Percentiles rank a stretch among this genome's conserved stretches.
Conservation (phyloP, 2,113 vertebrate genomes). For the Gallinago jamesoni region DNA sequence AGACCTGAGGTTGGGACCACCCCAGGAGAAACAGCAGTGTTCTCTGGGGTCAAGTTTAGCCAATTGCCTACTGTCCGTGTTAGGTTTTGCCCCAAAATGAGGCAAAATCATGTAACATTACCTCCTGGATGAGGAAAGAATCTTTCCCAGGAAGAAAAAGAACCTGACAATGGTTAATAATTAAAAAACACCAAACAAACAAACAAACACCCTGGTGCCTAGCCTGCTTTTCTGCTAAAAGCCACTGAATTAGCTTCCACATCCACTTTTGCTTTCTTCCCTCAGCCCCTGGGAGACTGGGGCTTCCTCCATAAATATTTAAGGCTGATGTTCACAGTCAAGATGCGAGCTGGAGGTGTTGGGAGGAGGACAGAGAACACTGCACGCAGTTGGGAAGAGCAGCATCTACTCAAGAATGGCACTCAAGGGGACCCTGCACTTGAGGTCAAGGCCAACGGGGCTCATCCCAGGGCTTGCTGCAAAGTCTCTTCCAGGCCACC, state of each 20-base stretch:
- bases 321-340: not conserved
- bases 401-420: not conserved
- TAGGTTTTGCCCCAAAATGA: not conserved
- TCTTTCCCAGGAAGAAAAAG: not conserved
- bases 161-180: not conserved
- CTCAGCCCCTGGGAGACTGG: not conserved
- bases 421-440: not conserved
- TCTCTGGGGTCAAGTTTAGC: not conserved
- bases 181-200: not conserved
- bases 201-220: not conserved
- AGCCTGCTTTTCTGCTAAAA: not conserved
- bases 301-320: not conserved
- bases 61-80: not conserved
- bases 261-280: not conserved
- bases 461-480: not conserved
- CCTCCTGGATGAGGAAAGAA: not conserved
- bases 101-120: not conserved
- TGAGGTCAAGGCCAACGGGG: not conserved
- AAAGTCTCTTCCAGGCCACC: not conserved
- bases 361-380: fast-evolving
- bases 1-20: not conserved
- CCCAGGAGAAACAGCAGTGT: not conserved
- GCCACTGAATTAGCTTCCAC: not conserved
- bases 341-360: not conserved
- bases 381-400: not conserved